Conservation (phyloP, 2,888 invertebrate species). For the Drosophila niveifrons region DNA sequence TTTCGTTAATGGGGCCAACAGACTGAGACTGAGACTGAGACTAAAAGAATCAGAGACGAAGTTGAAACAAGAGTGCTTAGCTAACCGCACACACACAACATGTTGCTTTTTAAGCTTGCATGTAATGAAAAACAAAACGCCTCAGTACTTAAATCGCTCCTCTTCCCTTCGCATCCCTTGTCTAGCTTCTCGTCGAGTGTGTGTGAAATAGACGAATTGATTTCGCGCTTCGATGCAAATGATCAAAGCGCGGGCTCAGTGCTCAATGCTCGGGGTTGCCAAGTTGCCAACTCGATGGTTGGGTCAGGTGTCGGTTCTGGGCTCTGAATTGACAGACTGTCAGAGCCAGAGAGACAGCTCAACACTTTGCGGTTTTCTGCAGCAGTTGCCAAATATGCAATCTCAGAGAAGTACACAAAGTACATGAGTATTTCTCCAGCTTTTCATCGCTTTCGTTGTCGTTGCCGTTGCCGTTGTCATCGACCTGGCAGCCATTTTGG, state of each 20-base stretch:
- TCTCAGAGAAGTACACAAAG: neutral
- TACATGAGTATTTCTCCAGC: conserved; percentile 16
- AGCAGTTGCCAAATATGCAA: conserved; percentile 53
- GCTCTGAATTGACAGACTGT: conserved; percentile 39
- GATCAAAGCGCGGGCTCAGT: conserved; percentile 69
- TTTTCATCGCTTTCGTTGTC: conserved; percentile 29
- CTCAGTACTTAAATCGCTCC: conserved; percentile 38
- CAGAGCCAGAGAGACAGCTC: conserved; percentile 3
- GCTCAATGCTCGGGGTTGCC: conserved; percentile 36
- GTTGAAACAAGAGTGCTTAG: conserved; percentile 60
- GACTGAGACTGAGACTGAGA: conserved; percentile 39
- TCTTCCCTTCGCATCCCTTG: neutral
- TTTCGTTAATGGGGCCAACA: conserved; percentile 59
- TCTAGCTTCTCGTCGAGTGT: conserved; percentile 37
- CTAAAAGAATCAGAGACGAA: conserved; percentile 19
- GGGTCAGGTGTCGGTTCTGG: conserved; percentile 55
- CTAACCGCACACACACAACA: conserved; percentile 61
- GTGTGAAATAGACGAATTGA: conserved; percentile 76
- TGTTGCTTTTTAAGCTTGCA: conserved; percentile 53
- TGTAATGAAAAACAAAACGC: conserved; percentile 74
- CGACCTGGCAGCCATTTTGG: conserved; percentile 42
- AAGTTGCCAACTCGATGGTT: conserved; percentile 18
- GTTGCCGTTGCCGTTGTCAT: conserved; percentile 27
- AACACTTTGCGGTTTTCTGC: conserved; percentile 59
- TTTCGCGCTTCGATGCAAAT: conserved; percentile 77